phyloP scores from a whole-genome alignment of 2,888 invertebrate genomes.

The Quadroppia sp. region DNA sequence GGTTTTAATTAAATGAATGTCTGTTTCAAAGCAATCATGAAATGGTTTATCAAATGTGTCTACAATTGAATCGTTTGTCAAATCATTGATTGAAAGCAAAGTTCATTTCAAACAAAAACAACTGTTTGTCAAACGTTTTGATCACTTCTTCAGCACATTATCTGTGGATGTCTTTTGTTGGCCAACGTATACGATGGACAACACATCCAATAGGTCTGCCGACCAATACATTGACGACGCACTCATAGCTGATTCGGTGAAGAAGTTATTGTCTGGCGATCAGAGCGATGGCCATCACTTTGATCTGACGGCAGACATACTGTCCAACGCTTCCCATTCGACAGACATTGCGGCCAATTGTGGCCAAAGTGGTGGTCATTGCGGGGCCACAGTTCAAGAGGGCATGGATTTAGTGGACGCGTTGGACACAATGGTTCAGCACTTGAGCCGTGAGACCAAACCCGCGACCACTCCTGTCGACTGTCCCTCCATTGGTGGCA shows the following conservation, averaged over 20 bases:
- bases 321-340: not conserved
- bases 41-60: no score
- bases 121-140: no score
- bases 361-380: not conserved
- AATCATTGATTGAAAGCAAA: no score
- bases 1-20: no score
- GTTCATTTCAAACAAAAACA: no score
- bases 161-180: slow-evolving; percentile 24
- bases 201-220: not conserved
- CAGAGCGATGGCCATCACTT: not conserved
- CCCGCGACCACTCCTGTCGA: not conserved
- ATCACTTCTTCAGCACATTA: no score
- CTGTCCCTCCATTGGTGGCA: not conserved
- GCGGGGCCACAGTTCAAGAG: slow-evolving; percentile 25
- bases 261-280: slow-evolving; percentile 28
- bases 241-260: slow-evolving; percentile 29
- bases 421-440: slow-evolving; percentile 29
- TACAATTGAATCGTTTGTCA: no score
- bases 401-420: slow-evolving; percentile 38
- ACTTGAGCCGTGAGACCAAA: not conserved
- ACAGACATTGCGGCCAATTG: not conserved
- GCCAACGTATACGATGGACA: not conserved
- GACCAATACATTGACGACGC: slow-evolving; percentile 27
- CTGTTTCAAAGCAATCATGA: no score
- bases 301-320: slow-evolving; percentile 19